Conservation (phyloP, 1,140 invertebrate genomes). For the Drosophila eugracilis region DNA sequence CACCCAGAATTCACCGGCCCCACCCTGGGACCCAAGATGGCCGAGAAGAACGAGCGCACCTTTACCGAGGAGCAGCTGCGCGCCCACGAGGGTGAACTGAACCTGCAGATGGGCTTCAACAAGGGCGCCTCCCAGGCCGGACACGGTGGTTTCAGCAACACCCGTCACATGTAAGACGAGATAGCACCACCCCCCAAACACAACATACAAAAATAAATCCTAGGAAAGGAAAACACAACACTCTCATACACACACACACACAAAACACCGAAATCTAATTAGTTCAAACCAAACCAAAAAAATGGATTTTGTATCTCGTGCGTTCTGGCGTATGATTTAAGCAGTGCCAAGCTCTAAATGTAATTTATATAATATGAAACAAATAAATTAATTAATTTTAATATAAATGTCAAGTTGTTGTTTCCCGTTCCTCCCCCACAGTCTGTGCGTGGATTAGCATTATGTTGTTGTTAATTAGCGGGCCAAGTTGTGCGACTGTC, state of each 20-base stretch:
- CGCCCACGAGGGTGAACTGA: slow-evolving; percentile 94
- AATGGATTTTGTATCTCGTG: slow-evolving; percentile 64
- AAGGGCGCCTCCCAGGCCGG: slow-evolving; percentile 95
- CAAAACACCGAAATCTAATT: slow-evolving; percentile 64
- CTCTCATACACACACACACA: slow-evolving; percentile 31
- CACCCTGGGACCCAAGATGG: slow-evolving; percentile 96
- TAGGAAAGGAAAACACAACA: slow-evolving; percentile 12
- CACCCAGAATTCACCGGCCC: slow-evolving; percentile 97
- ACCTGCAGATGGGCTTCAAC: slow-evolving; percentile 98
- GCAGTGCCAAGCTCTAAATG: slow-evolving; percentile 64
- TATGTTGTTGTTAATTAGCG: slow-evolving; percentile 72
- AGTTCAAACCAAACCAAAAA: slow-evolving; percentile 67
- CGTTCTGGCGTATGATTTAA: slow-evolving; percentile 50
- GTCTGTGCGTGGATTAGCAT: slow-evolving; percentile 59
- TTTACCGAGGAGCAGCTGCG: slow-evolving; percentile 98
- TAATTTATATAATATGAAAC: slow-evolving; percentile 83
- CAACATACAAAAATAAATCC: slow-evolving; percentile 1
- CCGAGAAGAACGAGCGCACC: slow-evolving; percentile 95
- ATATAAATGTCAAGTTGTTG: slow-evolving; percentile 66
- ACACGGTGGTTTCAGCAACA: slow-evolving; percentile 96
- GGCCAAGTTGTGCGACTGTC: slow-evolving; percentile 30
- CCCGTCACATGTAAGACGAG: slow-evolving; percentile 93
- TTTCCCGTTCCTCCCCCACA: slow-evolving; percentile 3
- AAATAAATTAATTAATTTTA: slow-evolving; percentile 83
- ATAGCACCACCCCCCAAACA: slow-evolving; percentile 2